Evolutionary conservation across 2,888 invertebrate species (phyloP), one percentile per base, ranked within the genome.

Genomic region (Philonicus albiceps): DNA sequence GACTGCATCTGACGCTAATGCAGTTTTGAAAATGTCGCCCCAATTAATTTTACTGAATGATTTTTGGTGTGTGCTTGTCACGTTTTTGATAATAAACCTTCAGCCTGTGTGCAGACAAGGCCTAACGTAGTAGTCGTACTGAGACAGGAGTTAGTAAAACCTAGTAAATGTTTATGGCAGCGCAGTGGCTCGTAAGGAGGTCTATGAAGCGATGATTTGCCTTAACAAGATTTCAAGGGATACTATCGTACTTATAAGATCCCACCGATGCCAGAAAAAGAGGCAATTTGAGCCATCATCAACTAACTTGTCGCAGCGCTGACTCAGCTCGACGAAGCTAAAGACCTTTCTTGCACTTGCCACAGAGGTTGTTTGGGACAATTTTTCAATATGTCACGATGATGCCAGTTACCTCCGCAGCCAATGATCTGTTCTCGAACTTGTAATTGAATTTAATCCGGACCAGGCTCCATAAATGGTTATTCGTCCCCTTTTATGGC

Each of bases 61-160:
- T 84, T 84, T 84, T 43, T 84, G 84, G 37, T 84, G 84, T 84
- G 84, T 84, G 84, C 84, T 73, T 84, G 84, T 72, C 84, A 84
- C 72, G 72, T 40, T 22, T 40, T 22, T 19, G 37, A 43, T 73
- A 73, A 84, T 84, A 84, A 73, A 84, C 84, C 43, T 27, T 40
- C 37, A 73, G 72, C 5, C 31, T 73, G 27, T 73, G 34, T 37
- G 37, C 49, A 30, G 27, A 13, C n/a, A 37, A 1, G 43, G n/a
- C 13, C n/a, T 43, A 27, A n/a, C 19, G 30, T n/a, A n/a, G n/a
- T n/a, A 43, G 49, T n/a, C 40, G 22, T 30, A 0, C 6, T 5
- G 11, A n/a, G n/a, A 3, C 74, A 8, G 74, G 5, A 73, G 6
- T n/a, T 5, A 34, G 76, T 43, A 76, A 37, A 37, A 8, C 16